Evolutionary conservation across 2,113 vertebrate genomes (phyloP), one percentile per base, ranked within the genome.

Genomic region (Trematomus loennbergii): DNA sequence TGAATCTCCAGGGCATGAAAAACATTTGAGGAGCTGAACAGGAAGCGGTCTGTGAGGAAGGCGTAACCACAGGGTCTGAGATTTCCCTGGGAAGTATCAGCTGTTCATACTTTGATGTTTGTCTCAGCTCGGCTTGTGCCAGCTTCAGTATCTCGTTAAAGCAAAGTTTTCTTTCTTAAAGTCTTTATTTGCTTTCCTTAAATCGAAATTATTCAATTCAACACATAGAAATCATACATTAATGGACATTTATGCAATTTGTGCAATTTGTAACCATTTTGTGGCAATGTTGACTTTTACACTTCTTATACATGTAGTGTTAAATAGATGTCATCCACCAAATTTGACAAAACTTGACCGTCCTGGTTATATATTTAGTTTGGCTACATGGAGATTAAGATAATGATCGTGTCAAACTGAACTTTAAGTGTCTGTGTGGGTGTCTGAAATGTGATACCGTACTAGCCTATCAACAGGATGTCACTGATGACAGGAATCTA

Each of bases 21-120:
- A 87, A 87, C 82, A 78, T 85, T 60, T n/a, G 65, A 70, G 75
- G 74, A 87, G 36, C 53, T 33, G 76, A 76, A 74, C 92, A 93
- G 94, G 94, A 95, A 93, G 93, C 80, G 91, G 86, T 91, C 86
- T 84, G 81, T 29, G 87, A 85, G 54, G 68, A 72, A 49, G 60
- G 86, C 62, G 77, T 87, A 87, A 79, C 57, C 62, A 15, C 18
- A 5, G 72, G 85, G 84, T 87, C 82, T 71, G 64, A 86, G 61
- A 72, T 70, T 85, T 91, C 85, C 92, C 84, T 94, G 90, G 88
- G 93, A 95, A 93, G 92, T 18, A 75, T 72, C 91, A 93, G 91
- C 93, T 93, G 92, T 91, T 87, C 54, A 90, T 67, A 88, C 60
- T 22, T 40, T 9, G 40, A 53, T 79, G 86, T 87, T 84, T 85